Percentiles rank a stretch among this genome's conserved stretches.
These are phyloP conservation scores for Dicerorhinus sumatrensis DNA, from an alignment of 2,113 vertebrate genomes.

Conservation along the genomic window DNA sequence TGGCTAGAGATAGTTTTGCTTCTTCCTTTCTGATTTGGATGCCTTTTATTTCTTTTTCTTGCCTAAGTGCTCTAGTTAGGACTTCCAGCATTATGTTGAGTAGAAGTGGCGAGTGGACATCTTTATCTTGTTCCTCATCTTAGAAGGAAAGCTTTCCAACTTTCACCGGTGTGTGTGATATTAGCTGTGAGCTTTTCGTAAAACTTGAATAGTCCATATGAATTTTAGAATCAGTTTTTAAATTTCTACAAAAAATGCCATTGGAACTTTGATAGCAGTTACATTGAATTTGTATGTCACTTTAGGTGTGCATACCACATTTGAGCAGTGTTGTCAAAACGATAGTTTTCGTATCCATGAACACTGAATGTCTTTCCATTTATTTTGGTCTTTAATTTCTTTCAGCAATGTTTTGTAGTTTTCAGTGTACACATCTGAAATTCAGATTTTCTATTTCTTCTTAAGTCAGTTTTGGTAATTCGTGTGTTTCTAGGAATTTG, in stretches of 20 bases:
- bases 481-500: conserved; percentile 17
- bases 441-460: background rate
- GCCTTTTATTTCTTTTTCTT: background rate
- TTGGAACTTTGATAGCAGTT: background rate
- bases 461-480: background rate
- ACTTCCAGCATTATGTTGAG: background rate
- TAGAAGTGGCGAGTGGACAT: background rate
- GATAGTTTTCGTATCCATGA: background rate
- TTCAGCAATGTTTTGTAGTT: background rate
- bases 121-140: background rate
- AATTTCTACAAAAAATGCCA: background rate
- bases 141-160: background rate
- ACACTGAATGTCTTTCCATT: background rate
- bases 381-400: background rate
- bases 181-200: background rate
- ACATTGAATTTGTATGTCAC: background rate
- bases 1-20: background rate
- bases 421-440: background rate
- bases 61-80: background rate
- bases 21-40: background rate
- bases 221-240: background rate
- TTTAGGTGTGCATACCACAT: background rate
- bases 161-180: background rate
- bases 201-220: background rate
- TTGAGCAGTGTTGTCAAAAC: background rate